Evolutionary conservation across 2,888 invertebrate genomes (phyloP).

Genomic region (Lucinisca nassula): DNA sequence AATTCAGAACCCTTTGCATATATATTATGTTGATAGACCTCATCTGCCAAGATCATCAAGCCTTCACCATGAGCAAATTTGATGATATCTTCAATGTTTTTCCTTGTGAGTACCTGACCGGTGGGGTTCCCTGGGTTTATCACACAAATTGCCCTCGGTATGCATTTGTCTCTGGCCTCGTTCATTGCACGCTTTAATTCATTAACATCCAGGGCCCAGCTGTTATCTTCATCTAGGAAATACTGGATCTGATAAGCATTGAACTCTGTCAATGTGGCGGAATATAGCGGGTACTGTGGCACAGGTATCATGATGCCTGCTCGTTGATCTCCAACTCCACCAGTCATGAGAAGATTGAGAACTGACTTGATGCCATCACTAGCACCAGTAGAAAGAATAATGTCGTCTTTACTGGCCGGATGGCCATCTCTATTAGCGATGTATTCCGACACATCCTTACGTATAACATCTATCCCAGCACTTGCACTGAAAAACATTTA

Average conservation of each 20-base stretch:
- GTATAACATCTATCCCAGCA: constrained; percentile 95
- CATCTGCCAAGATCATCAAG: constrained; percentile 92
- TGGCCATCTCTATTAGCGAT: constrained; percentile 94
- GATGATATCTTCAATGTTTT: constrained; percentile 97
- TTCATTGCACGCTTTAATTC: constrained; percentile 94
- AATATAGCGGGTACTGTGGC: constrained; percentile 99
- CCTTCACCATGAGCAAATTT: constrained; percentile 96
- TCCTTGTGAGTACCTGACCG: constrained; percentile 93
- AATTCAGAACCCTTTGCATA: constrained; percentile 96
- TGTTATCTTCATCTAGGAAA: constrained; percentile 95
- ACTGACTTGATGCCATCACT: constrained; percentile 97
- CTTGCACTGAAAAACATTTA: constrained; percentile 91
- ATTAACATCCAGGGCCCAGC: constrained; percentile 94
- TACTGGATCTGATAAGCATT: constrained; percentile 90
- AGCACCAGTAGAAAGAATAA: constrained; percentile 96
- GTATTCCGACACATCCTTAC: constrained; percentile 95
- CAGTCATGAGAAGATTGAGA: constrained; percentile 90
- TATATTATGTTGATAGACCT: constrained; percentile 97
- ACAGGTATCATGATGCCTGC: constrained; percentile 98
- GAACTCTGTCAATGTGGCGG: constrained; percentile 97
- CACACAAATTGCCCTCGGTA: constrained; percentile 95
- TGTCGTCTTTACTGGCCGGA: constrained; percentile 92
- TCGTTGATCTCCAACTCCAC: constrained; percentile 83
- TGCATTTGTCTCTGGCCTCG: constrained; percentile 90
- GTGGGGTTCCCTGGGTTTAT: constrained; percentile 99